Base-by-base conservation (phyloP, 2,113 vertebrate genomes). In the Sclerurus mexicanus region DNA sequence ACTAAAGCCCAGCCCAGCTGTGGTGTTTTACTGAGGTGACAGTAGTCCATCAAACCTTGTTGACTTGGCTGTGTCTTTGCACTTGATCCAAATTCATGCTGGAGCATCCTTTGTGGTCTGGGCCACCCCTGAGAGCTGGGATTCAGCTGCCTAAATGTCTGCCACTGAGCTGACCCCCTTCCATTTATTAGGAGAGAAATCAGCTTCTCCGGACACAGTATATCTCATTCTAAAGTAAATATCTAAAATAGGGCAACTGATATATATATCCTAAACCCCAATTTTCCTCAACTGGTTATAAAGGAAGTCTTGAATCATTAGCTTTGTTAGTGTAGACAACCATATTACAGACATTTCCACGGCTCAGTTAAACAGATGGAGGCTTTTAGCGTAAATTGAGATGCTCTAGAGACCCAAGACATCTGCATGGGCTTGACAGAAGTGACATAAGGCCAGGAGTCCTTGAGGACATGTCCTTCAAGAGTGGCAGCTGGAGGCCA, bases 151-250 rank as follows among this genome's bases (percentile, higher is more conserved):
- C 14, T 50, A 81, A 23, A 5, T 33, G 13, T 31, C 28, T 73
- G 27, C 55, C 85, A 85, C 73, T 67, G 64, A 78, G 21, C 30
- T 84, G 33, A 3, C 18, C 5, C 33, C 14, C 18, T 75, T 64
- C 49, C 52, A 14, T 55, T 95, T 74, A 21, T 77, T n/a, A 47
- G 2, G 39, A 87, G 69, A 82, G 28, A 91, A 87, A 52, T 28
- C 2, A 0, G 12, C 18, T 59, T 7, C 33, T 55, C 30, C 27
- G 23, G 8, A 10, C 35, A 37, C 1, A 2, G 4, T 62, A 14
- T 30, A 59, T 40, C 59, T 84, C 10, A 46, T 66, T 92, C 60
- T 59, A 74, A 84, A 87, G 28, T 71, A 93, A 91, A 77, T 62
- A 14, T 56, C 25, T 85, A 47, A 59, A 75, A 39, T 4, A 93